These are phyloP conservation scores for Vulpes lagopus DNA, from an alignment of 2,113 vertebrate genomes.

Conservation along the genomic window DNA sequence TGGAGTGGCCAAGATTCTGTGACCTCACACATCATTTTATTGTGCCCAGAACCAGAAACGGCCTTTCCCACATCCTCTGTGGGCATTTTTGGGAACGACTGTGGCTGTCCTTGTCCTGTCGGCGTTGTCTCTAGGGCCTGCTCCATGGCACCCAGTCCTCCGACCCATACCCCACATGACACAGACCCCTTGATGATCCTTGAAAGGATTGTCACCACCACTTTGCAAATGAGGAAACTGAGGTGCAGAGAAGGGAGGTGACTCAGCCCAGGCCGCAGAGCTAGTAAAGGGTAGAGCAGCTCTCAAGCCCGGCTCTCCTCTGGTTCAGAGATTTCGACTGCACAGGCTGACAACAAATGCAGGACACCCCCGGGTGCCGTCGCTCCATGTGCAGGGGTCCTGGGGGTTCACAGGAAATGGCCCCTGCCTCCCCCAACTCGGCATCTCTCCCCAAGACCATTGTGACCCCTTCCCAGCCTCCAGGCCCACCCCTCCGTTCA, in stretches of 20 bases:
- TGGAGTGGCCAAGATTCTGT: background rate
- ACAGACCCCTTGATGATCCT: background rate
- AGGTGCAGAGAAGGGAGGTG: background rate
- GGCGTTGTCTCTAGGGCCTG: background rate
- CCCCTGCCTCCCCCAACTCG: accelerated
- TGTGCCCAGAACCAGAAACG: background rate
- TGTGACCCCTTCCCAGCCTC: background rate
- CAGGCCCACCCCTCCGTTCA: background rate
- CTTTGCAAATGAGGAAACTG: background rate
- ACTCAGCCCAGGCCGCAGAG: no score
- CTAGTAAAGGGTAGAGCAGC: background rate
- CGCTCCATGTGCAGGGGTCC: background rate
- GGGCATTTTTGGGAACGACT: background rate
- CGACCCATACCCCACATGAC: accelerated
- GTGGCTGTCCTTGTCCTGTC: background rate
- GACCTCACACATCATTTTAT: background rate
- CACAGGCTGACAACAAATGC: background rate
- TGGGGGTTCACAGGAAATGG: background rate
- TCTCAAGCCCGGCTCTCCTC: background rate
- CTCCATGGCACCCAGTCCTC: background rate
- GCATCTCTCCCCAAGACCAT: background rate
- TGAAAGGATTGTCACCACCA: background rate
- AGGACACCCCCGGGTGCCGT: no score
- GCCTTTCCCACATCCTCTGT: background rate
- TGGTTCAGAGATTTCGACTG: background rate